Percentiles rank a stretch among this genome's conserved stretches.
These are phyloP conservation scores for Zaprionus davidi DNA, from an alignment of 1,140 invertebrate genomes.

Conservation along the genomic window DNA sequence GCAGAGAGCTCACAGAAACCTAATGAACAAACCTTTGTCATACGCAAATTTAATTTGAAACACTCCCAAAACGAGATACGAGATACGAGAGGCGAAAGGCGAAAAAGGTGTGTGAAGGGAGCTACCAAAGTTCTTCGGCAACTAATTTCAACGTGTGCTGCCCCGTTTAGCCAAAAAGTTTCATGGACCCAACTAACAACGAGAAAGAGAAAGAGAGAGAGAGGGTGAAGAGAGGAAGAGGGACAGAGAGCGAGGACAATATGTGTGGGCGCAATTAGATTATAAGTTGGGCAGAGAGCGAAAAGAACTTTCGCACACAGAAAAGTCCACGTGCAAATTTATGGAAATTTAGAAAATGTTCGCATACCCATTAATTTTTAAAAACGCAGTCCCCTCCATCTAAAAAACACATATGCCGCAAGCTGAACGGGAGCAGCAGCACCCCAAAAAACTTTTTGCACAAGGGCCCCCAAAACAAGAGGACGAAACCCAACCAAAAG, in stretches of 20 bases:
- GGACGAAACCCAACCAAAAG: background rate
- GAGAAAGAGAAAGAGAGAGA: background rate
- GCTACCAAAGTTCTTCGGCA: slow-evolving; percentile 17
- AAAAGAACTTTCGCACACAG: slow-evolving; percentile 74
- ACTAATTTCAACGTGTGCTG: slow-evolving; percentile 61
- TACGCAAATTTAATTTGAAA: slow-evolving; percentile 71
- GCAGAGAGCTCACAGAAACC: slow-evolving; percentile 40
- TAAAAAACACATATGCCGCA: slow-evolving; percentile 76
- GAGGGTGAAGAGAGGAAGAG: background rate
- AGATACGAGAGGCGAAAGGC: background rate
- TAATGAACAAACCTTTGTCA: slow-evolving; percentile 69
- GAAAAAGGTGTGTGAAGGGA: background rate
- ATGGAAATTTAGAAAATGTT: slow-evolving; percentile 81
- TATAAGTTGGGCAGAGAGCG: slow-evolving; percentile 71
- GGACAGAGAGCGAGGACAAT: slow-evolving; percentile 13
- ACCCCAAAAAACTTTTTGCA: slow-evolving; percentile 34
- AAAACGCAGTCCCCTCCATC: slow-evolving; percentile 54
- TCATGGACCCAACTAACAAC: slow-evolving; percentile 41
- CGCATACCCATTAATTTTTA: slow-evolving; percentile 80
- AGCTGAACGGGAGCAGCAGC: slow-evolving; percentile 45
- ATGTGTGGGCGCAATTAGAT: slow-evolving; percentile 73
- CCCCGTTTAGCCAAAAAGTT: slow-evolving; percentile 58
- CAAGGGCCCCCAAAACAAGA: background rate
- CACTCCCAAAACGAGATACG: slow-evolving; percentile 23
- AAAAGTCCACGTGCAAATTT: slow-evolving; percentile 82